These are phyloP conservation scores for Xyliphius kryptos DNA, from an alignment of 2,113 vertebrate genomes.

Conservation along the genomic window DNA sequence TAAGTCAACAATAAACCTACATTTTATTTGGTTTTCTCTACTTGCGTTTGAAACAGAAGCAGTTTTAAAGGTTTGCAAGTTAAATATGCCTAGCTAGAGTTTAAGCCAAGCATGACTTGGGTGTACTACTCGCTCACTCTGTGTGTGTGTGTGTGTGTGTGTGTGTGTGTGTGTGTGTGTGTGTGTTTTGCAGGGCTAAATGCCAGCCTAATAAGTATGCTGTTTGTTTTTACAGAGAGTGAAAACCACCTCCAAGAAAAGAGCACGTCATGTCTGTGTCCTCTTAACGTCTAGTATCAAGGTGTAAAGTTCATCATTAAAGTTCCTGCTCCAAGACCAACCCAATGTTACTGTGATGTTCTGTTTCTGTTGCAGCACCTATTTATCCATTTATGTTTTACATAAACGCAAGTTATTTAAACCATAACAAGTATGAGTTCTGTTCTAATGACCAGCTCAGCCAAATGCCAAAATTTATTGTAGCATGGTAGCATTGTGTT, in stretches of 20 bases:
- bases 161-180: background rate
- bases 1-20: too few species aligned
- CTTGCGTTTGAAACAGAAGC: too few species aligned
- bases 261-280: conserved; percentile 13
- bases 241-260: conserved; percentile 14
- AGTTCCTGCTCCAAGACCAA: background rate
- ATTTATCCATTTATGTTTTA: background rate
- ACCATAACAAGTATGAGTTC: too few species aligned
- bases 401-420: too few species aligned
- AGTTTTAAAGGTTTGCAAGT: too few species aligned
- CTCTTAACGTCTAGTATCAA: conserved; percentile 27
- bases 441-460: too few species aligned
- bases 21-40: too few species aligned
- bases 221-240: conserved; percentile 29
- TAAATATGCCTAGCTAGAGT: too few species aligned
- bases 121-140: too few species aligned
- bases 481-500: background rate
- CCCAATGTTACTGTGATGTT: background rate
- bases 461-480: too few species aligned
- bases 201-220: background rate
- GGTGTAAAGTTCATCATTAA: conserved; percentile 18
- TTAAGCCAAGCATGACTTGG: too few species aligned
- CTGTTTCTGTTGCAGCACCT: background rate
- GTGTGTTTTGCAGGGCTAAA: background rate
- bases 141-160: too few species aligned